phyloP scores from a whole-genome alignment of 2,888 invertebrate species.

The Dasypolia templi region DNA sequence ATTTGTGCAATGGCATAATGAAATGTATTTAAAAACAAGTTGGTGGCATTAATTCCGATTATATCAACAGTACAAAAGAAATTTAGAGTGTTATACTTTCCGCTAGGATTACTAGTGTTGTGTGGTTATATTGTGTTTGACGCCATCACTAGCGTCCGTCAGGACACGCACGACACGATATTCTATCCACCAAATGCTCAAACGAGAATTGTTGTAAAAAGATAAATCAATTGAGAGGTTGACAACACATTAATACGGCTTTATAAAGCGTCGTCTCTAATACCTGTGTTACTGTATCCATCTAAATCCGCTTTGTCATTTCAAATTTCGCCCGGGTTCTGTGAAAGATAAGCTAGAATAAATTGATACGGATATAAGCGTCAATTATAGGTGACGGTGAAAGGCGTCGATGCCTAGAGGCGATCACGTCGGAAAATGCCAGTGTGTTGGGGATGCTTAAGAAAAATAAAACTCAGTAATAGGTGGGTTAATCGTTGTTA shows the following conservation, averaged over 20 bases:
- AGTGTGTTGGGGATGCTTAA: not conserved
- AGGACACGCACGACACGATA: not conserved
- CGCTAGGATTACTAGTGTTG: no score
- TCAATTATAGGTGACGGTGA: conserved; percentile 28
- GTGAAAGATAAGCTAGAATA: not conserved
- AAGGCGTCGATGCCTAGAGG: not conserved
- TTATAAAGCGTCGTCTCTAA: not conserved
- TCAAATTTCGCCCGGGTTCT: not conserved
- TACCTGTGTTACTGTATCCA: not conserved
- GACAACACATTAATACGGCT: not conserved
- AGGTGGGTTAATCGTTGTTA: conserved; percentile 3
- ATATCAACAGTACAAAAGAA: not conserved
- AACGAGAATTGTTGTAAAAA: not conserved
- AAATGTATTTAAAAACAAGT: no score
- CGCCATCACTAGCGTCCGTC: not conserved
- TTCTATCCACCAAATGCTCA: not conserved
- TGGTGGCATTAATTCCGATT: not conserved
- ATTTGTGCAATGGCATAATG: no score
- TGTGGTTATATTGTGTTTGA: no score
- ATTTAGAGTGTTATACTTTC: not conserved
- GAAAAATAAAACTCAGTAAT: not conserved
- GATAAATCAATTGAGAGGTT: not conserved
- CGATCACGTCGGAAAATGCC: not conserved
- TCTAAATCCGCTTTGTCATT: not conserved
- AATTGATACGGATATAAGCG: conserved; percentile 5